Evolutionary conservation across 2,888 invertebrate species (phyloP), one percentile per base, ranked within the genome.

Genomic region (Heteropelma amictum): DNA sequence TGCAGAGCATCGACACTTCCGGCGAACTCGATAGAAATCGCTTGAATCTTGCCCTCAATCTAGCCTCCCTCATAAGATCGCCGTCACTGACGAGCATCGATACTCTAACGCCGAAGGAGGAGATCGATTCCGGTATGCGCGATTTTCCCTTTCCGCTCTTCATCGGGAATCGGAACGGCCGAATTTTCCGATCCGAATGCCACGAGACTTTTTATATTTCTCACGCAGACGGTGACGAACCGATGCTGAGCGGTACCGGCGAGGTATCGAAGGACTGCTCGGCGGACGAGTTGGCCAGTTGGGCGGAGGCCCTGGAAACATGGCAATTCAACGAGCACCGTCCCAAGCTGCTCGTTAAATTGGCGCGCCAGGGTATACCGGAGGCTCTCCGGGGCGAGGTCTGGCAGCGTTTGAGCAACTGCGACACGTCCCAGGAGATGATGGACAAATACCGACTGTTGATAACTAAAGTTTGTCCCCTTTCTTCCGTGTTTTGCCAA

Each of bases 321-420:
- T 95, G 92, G 93, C 91, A 91, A 82, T 86, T 90, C 26, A 91
- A 91, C 1, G 93, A 93, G 12, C 93, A 93, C 10, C 91, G 96
- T n/a, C 98, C 99, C 0, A 95, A 96, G 78, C 94, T 96, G 77
- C 89, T 98, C 58, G 91, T 93, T 1, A 90, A 94, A n/a, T 89
- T 98, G 42, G 96, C 98, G 0, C 93, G 94, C 47, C 91, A 93
- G 77, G 98, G 99, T 0, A 95, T 99, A 61, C 99, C 99, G 0
- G 99, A 99, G 89, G 97, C 98, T 0, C 91, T 99, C 30, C 92
- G 99, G 40, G 98, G 98, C 0, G 98, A 98, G 90, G 97, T 99
- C 53, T 99, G 99, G 99, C 97, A 98, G 88, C 92, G 98, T 71
- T 91, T 99, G 78, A 96, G 98, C 12, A 96, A 95, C 40, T 95